phyloP scores from a whole-genome alignment of 2,888 invertebrate genomes.

The Caenorhabditis zanzibari region DNA sequence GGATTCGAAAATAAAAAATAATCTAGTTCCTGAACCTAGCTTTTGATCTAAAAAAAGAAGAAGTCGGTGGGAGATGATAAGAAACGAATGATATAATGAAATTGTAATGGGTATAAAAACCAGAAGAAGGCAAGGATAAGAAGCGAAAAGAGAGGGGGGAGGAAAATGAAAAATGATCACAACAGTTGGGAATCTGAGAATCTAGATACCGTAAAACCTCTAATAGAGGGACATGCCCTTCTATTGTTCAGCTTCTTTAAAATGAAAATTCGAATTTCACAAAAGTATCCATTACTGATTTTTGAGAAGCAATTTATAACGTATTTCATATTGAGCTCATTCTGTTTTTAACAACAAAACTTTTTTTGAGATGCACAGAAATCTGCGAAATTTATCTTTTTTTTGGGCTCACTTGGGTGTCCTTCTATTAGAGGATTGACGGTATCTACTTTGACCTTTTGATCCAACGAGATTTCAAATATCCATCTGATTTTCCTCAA shows the following conservation, averaged over 20 bases:
- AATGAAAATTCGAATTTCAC: no score
- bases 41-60: constrained; percentile 27
- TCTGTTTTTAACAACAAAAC: no score
- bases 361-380: no score
- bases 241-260: no score
- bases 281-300: no score
- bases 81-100: constrained; percentile 50
- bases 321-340: no score
- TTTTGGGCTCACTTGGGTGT: no score
- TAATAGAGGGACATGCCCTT: no score
- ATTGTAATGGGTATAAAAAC: constrained; percentile 61
- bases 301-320: no score
- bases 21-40: constrained; percentile 17
- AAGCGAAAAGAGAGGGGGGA: constrained; percentile 9
- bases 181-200: constrained; percentile 10
- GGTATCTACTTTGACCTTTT: constrained; percentile 1
- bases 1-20: neutral
- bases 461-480: constrained; percentile 5
- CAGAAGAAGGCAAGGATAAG: constrained; percentile 33
- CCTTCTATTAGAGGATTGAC: no score
- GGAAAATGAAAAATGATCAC: constrained; percentile 38
- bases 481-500: neutral
- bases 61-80: constrained; percentile 25
- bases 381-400: no score
- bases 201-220: no score